These are phyloP conservation scores for Metallyticus violacea DNA, from an alignment of 2,888 invertebrate species.

Conservation along the genomic window DNA sequence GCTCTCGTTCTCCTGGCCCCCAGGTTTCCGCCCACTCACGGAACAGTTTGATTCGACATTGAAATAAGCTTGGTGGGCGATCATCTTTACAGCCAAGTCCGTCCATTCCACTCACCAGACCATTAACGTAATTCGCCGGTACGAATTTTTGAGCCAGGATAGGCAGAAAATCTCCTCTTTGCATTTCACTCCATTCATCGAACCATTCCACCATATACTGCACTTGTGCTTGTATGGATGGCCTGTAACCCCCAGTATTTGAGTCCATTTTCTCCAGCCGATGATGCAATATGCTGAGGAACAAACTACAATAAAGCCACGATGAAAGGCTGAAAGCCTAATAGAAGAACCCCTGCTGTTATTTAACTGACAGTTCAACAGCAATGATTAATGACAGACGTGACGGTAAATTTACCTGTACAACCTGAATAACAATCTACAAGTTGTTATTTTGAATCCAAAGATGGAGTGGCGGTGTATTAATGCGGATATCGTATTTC, in stretches of 20 bases:
- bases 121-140: conserved; percentile 65
- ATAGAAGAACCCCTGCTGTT: not conserved
- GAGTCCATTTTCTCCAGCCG: conserved; percentile 31
- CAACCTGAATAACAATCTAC: not conserved
- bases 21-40: conserved; percentile 81
- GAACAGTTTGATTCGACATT: conserved; percentile 80
- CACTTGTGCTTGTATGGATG: conserved; percentile 67
- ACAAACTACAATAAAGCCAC: not conserved
- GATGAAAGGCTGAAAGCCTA: too few relatives aligned
- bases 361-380: not conserved
- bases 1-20: conserved; percentile 69
- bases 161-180: conserved; percentile 78
- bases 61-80: conserved; percentile 78
- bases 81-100: conserved; percentile 58
- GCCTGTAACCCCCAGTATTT: conserved; percentile 35
- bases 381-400: not conserved
- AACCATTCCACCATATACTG: conserved; percentile 85
- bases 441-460: not conserved
- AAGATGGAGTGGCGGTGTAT: not conserved
- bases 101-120: conserved; percentile 66
- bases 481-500: not conserved
- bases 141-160: conserved; percentile 66
- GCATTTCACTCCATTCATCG: conserved; percentile 84
- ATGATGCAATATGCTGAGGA: not conserved
- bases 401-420: not conserved